These are phyloP conservation scores for Cirrhinus molitorella DNA, from an alignment of 2,797 vertebrate genomes.

Conservation along the genomic window DNA sequence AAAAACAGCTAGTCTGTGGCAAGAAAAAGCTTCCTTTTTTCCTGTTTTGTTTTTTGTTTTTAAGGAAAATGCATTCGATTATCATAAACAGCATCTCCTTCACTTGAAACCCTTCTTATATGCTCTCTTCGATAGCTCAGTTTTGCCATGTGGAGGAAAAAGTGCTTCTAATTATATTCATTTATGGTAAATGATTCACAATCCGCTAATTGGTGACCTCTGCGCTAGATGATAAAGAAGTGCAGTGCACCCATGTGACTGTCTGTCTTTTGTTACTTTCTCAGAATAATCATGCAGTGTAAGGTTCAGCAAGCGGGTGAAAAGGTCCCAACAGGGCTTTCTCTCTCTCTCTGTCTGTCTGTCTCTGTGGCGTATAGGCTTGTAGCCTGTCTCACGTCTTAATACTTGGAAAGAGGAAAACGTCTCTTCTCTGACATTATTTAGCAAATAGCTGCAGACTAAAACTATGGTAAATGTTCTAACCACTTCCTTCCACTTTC, in stretches of 20 bases:
- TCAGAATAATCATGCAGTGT: constrained; percentile 11
- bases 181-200: constrained; percentile 28
- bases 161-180: constrained; percentile 5
- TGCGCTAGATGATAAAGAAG: constrained; percentile 14
- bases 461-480: neutral
- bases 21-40: neutral
- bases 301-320: neutral
- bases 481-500: constrained; percentile 10
- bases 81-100: constrained; percentile 1
- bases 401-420: neutral
- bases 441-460: neutral
- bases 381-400: neutral
- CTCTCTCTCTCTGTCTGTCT: neutral
- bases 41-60: neutral
- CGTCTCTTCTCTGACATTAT: accelerated
- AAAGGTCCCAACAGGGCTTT: neutral
- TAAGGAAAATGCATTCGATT: neutral
- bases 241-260: constrained; percentile 1
- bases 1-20: neutral
- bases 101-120: neutral
- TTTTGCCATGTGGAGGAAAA: neutral
- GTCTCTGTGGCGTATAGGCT: neutral
- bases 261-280: constrained; percentile 19
- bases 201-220: neutral
- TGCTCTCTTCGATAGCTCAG: neutral